phyloP scores from a whole-genome alignment of 2,888 invertebrate species.

The Danaus chrysippus region DNA sequence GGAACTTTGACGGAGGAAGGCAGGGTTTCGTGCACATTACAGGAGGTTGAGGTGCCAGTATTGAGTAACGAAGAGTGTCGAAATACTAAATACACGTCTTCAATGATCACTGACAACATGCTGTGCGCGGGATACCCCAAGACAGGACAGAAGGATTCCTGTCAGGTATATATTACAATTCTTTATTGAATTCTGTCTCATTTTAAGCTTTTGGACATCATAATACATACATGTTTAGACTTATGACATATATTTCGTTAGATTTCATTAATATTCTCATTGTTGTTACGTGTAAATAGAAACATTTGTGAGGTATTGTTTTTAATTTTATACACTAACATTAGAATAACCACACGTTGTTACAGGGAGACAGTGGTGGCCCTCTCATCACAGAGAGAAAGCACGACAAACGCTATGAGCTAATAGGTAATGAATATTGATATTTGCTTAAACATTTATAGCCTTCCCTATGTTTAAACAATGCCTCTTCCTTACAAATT shows the following conservation, averaged over 20 bases:
- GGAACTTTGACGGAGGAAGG: constrained; percentile 92
- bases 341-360: constrained; percentile 21
- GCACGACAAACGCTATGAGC: constrained; percentile 86
- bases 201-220: background rate
- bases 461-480: constrained; percentile 22
- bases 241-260: background rate
- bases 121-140: constrained; percentile 89
- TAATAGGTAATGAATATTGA: constrained; percentile 81
- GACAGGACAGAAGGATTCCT: constrained; percentile 86
- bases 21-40: constrained; percentile 88
- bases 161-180: constrained; percentile 80
- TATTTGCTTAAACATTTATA: constrained; percentile 29
- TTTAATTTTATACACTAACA: constrained; percentile 1
- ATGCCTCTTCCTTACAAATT: constrained; percentile 27
- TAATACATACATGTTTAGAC: background rate
- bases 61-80: constrained; percentile 85
- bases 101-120: constrained; percentile 94
- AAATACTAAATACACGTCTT: constrained; percentile 87
- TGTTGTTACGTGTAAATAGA: background rate
- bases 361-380: constrained; percentile 89
- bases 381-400: constrained; percentile 85
- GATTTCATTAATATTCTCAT: background rate
- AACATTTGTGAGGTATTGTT: constrained; percentile 10
- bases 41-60: constrained; percentile 89
- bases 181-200: background rate